Conservation (phyloP, 2,888 invertebrate genomes). For the Dryadula phaetusa region DNA sequence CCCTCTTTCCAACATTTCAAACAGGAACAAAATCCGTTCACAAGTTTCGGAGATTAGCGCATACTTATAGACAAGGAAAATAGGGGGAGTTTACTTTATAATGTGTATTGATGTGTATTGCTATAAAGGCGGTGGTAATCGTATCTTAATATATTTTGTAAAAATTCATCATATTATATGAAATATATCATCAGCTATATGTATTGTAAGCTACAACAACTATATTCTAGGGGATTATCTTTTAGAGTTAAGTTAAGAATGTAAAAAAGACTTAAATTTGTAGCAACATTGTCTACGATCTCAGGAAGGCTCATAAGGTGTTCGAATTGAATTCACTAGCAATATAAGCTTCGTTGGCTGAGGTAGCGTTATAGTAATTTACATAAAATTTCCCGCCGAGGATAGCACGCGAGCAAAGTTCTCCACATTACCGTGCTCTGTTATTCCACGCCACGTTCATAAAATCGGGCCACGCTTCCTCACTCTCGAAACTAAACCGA, state of each 20-base stretch:
- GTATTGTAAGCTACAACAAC: background rate
- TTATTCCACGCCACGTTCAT: constrained; percentile 74
- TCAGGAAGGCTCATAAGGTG: constrained; percentile 1
- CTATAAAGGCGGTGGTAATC: too few species aligned
- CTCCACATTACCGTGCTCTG: constrained; percentile 62
- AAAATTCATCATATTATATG: too few species aligned
- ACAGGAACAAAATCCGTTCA: too few species aligned
- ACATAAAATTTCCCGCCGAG: constrained; percentile 67
- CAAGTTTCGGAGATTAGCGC: too few species aligned
- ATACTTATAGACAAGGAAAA: too few species aligned
- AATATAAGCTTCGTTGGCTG: constrained; percentile 23
- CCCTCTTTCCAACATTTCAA: too few species aligned
- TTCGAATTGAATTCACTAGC: constrained; percentile 14
- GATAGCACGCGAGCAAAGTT: constrained; percentile 58
- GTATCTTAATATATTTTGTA: too few species aligned
- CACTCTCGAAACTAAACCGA: constrained; percentile 30
- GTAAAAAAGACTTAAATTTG: background rate
- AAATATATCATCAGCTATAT: background rate
- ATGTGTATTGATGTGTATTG: too few species aligned
- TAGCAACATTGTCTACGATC: background rate
- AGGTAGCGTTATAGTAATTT: constrained; percentile 51
- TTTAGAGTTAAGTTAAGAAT: too few species aligned
- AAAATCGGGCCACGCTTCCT: constrained; percentile 50
- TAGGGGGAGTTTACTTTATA: too few species aligned
- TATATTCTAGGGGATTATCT: background rate